Evolutionary conservation across 2,113 vertebrate species (phyloP), one percentile per base, ranked within the genome.

Genomic region (Zapus hudsonius): DNA sequence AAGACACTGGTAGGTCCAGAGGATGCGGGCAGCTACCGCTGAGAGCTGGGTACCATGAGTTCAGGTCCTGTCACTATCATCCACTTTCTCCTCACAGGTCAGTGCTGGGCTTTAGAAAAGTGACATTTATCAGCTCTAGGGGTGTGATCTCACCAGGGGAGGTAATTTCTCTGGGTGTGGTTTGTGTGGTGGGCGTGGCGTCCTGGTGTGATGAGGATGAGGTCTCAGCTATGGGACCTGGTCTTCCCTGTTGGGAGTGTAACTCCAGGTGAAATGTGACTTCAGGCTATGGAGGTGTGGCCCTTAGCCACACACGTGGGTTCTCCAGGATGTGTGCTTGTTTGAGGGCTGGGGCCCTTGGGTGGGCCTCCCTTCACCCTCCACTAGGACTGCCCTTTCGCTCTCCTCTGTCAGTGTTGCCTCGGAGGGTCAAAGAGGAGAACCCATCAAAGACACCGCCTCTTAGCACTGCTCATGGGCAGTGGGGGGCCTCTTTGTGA

Each of bases 1-100:
- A 96, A 96, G 91, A 44, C 79, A 38, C 42, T 74, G 64, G 96
- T 87, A 59, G 22, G 1, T 7, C 31, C 61, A 3, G 63, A 73
- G 13, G 95, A 95, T 38, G 90, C 57, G 3, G 95, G 96, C 10
- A 31, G 7, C 16, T 97, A 96, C 69, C 93, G 89, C 94, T 97
- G 96, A 3, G 76, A 67, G 47, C 83, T 97, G 87, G 91, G n/a
- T 4, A 89, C 92, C 0, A 22, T 89, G 47, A 7, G 3, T 0
- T 10, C 12, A 1, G 31, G 4, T 19, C 95, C 84, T 1, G 94
- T 95, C 52, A 95, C 96, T 0, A 10, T 94, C 73, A 92, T 96
- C n/a, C n/a, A n/a, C 25, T 1, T 4, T 17, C 97, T 67, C 7
- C 38, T 97, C 87, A 80, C 11, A 93, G 96, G 97, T 97, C 89